Evolutionary conservation across 2,113 vertebrate genomes (phyloP).

Genomic region (Bostrychus sinensis): DNA sequence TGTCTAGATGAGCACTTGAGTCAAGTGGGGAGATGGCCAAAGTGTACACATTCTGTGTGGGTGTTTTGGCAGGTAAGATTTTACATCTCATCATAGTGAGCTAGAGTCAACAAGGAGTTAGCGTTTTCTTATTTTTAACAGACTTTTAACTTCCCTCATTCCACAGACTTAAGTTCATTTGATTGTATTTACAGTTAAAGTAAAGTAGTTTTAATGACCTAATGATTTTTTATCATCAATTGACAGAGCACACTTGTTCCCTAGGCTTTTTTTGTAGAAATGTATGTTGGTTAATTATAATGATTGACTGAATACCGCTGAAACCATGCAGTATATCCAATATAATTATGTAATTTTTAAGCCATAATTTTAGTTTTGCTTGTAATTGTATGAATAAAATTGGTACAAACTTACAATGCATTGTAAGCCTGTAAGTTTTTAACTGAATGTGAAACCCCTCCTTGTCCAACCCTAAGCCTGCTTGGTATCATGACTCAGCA

Average conservation of each 20-base stretch:
- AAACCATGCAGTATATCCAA: neutral
- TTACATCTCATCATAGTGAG: neutral
- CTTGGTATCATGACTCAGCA: constrained; percentile 28
- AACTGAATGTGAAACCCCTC: neutral
- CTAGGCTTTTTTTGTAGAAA: too few relatives aligned
- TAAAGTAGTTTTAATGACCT: neutral
- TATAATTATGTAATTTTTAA: too few relatives aligned
- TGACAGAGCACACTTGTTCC: neutral
- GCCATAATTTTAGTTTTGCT: too few relatives aligned
- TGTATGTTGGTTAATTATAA: too few relatives aligned
- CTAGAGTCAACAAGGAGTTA: neutral
- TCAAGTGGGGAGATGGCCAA: constrained; percentile 63
- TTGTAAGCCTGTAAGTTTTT: neutral
- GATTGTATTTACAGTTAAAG: neutral
- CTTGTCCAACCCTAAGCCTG: constrained; percentile 1
- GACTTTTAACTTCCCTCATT: neutral
- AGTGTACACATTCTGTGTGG: constrained; percentile 46
- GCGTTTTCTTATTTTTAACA: neutral
- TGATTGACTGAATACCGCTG: too few relatives aligned
- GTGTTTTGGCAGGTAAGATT: constrained; percentile 62
- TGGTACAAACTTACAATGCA: too few relatives aligned
- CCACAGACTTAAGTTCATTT: neutral
- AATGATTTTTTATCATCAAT: neutral
- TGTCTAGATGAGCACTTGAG: constrained; percentile 17
- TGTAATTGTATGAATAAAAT: too few relatives aligned